Base-by-base conservation (phyloP, 2,888 invertebrate species). In the Petrolisthes manimaculis region DNA sequence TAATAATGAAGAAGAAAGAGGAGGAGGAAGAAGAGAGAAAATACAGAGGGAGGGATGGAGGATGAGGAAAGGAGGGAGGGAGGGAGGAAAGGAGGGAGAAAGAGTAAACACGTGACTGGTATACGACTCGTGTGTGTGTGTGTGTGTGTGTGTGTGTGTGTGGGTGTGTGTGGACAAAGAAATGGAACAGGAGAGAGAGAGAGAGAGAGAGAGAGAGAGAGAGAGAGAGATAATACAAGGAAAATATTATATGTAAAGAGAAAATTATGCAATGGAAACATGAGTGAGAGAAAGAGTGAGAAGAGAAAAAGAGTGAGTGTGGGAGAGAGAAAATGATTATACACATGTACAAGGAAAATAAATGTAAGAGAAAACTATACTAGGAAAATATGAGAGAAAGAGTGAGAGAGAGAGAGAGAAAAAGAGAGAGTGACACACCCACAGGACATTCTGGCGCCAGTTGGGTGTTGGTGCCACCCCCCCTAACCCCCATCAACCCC, bases 361-460 rank as follows among this genome's bases (percentile, higher is more conserved):
- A 61, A 14, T 9, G 61, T 9, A 14, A 67, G 67, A 67, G 67
- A 67, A 3, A 67, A 18, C 1, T 12, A 67, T 12, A 67, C 14
- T 14, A 18, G 18, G 21, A 21, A 21, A n/a, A 21, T 2, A 21
- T 21, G 21, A 74, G 74, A 3, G 74, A 74, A 4, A 12, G 21
- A 21, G 4, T 9, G 3, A 74, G 74, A 74, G 74, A 74, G 74
- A 74, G 74, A 74, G 74, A 74, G 74, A 74, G 74, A 74, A 4
- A 74, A 4, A 74, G 74, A 3, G 74, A 74, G 74, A 74, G 74
- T 14, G 67, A 67, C 14, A 67, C 14, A 67, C 14, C 12, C 14
- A 67, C 14, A 2, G 67, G 18, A 18, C 37, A 37, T 37, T 37
- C 37, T 37, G 37, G 37, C 37, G 37, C 37, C 37, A 37, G 37